Evolutionary conservation across 2,888 invertebrate genomes (phyloP).

Genomic region (Sinhomidia bicolor): DNA sequence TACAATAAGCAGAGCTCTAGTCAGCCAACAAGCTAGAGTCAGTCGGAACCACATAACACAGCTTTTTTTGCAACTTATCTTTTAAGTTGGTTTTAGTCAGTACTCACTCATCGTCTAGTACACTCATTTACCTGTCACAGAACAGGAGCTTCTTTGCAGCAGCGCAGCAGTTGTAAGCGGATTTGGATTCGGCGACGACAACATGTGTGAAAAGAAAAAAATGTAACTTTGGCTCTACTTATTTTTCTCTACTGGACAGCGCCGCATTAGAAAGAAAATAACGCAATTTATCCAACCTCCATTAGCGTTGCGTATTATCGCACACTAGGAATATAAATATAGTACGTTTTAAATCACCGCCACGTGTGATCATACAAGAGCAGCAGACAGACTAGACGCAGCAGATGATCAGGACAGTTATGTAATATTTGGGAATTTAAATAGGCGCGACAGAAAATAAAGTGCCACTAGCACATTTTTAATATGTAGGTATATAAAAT

Average conservation of each 20-base stretch:
- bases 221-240: not conserved
- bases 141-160: too few relatives aligned
- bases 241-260: constrained; percentile 1
- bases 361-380: not conserved
- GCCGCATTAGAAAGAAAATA: not conserved
- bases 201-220: not conserved
- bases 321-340: not conserved
- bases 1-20: constrained; percentile 7
- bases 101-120: too few relatives aligned
- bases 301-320: not conserved
- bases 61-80: not conserved
- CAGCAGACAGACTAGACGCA: not conserved
- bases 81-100: not conserved
- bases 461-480: too few relatives aligned
- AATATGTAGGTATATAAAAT: too few relatives aligned
- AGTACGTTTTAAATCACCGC: not conserved
- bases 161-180: too few relatives aligned
- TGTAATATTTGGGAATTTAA: not conserved
- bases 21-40: not conserved
- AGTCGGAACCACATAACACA: not conserved
- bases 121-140: not conserved
- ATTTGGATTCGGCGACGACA: not conserved
- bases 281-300: not conserved
- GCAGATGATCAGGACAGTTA: too few relatives aligned
- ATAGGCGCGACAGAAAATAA: not conserved